Evolutionary conservation across 2,888 invertebrate genomes (phyloP).

Genomic region (Spatulosminthurus flaviceps): DNA sequence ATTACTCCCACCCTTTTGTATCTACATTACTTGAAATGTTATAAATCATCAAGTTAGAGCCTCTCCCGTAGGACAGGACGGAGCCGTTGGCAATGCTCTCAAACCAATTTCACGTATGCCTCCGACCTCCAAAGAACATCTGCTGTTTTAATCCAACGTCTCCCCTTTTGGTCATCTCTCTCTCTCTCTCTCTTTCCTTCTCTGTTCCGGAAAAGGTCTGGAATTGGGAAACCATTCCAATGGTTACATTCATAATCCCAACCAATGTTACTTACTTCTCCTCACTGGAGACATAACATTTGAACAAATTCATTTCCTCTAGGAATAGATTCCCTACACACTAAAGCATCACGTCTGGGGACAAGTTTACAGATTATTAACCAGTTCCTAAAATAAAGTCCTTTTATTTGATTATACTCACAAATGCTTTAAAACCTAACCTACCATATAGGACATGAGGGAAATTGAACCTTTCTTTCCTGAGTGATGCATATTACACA

Average conservation of each 20-base stretch:
- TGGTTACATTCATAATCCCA: not conserved
- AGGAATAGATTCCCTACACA: too few species aligned
- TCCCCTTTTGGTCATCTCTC: conserved; percentile 9
- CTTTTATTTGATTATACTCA: too few species aligned
- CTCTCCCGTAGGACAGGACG: conserved; percentile 28
- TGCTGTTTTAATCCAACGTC: conserved; percentile 46
- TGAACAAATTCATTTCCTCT: not conserved
- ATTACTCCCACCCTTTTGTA: not conserved
- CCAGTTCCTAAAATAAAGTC: too few species aligned
- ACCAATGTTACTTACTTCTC: not conserved
- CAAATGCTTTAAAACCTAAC: too few species aligned
- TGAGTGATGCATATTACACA: too few species aligned
- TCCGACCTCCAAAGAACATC: conserved; percentile 46
- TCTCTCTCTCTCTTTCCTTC: not conserved
- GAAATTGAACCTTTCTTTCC: too few species aligned
- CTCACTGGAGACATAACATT: not conserved
- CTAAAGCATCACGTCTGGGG: too few species aligned
- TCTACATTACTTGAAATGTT: not conserved
- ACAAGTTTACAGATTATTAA: too few species aligned
- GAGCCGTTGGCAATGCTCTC: conserved; percentile 44
- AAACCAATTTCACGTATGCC: conserved; percentile 44
- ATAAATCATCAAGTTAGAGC: conserved; percentile 43
- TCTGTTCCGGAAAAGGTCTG: too few species aligned
- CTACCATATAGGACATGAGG: too few species aligned
- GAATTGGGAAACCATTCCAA: too few species aligned